Evolutionary conservation across 2,797 vertebrate species (phyloP), one percentile per base, ranked within the genome.

Genomic region (Limosa lapponica): DNA sequence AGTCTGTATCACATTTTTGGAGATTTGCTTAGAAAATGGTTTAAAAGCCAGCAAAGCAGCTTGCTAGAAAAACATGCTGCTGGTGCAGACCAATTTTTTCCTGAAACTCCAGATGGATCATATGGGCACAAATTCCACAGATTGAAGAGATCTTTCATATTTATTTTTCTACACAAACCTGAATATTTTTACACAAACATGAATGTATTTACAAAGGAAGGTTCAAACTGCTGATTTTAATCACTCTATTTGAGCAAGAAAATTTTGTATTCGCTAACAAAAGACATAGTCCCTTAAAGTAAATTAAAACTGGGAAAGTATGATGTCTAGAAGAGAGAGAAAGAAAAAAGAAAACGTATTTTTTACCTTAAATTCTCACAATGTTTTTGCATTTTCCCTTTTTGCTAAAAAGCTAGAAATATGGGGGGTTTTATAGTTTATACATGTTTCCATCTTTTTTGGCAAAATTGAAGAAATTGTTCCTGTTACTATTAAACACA

Each of bases 11-110:
- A 77, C 6, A 2, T 34, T 71, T 85, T 88, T 82, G 28, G 30
- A 81, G 8, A 4, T 72, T 86, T 93, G 6, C 48, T 94, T 91
- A 69, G 48, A 78, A 89, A 34, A 83, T 8, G 5, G 3, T 91
- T 80, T 74, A 95, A 96, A 97, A 94, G 36, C 16, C 78, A 82
- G 16, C 11, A 39, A 82, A 86, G 17, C 58, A 89, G 46, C 39
- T 39, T 91, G 48, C 84, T 48, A 80, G 83, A 54, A 96, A 80
- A 65, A 70, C 23, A 5, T 3, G 67, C 13, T 57, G 37, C 69
- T 95, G 57, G 46, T 85, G 72, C 18, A 81, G 30, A 75, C 5
- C 6, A 48, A 2, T 54, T 90, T 89, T 81, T 84, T 79, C 70
- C 37, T 83, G 44, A 81, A 90, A 92, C 16, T 83, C 57, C 65